A percentile compares a stretch with the other conserved stretches of the same genome.
phyloP scores from a whole-genome alignment of 92 coral and sea anemone species.

The Galaxea fascicularis region DNA sequence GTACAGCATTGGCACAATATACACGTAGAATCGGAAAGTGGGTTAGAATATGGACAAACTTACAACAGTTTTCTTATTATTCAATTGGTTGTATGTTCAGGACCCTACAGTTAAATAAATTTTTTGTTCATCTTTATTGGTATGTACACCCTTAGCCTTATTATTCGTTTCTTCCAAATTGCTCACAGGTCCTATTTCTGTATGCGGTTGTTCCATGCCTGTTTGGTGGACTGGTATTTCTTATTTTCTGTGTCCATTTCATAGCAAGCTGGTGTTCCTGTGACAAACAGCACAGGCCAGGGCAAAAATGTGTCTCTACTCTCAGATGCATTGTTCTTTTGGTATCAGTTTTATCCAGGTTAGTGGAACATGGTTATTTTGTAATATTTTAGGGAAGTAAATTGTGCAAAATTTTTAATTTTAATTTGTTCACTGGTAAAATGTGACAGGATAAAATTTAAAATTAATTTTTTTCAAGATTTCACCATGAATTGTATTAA shows the following conservation, averaged over 20 bases:
- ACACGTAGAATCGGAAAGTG: no score
- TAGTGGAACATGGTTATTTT: constrained; percentile 50
- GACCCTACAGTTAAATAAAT: no score
- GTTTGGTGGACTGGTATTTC: constrained; percentile 63
- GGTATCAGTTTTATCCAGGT: constrained; percentile 66
- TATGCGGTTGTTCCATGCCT: constrained; percentile 66
- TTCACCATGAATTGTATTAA: no score
- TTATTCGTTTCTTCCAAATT: not conserved
- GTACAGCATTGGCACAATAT: no score
- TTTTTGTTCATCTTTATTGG: no score
- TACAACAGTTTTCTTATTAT: no score
- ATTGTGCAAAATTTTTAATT: no score
- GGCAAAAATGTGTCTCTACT: constrained; percentile 33
- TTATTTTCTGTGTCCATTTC: constrained; percentile 59
- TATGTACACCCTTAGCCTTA: not conserved
- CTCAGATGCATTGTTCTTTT: constrained; percentile 57
- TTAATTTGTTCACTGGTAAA: no score
- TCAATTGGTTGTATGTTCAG: no score
- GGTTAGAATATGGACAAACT: no score
- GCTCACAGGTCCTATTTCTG: constrained; percentile 65
- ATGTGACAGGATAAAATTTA: no score
- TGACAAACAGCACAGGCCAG: constrained; percentile 37
- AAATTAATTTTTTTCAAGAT: no score
- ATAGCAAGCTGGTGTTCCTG: constrained; percentile 69
- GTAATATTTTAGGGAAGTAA: not conserved